Evolutionary conservation across 2,113 vertebrate genomes (phyloP).

Genomic region (Taxidea taxus): DNA sequence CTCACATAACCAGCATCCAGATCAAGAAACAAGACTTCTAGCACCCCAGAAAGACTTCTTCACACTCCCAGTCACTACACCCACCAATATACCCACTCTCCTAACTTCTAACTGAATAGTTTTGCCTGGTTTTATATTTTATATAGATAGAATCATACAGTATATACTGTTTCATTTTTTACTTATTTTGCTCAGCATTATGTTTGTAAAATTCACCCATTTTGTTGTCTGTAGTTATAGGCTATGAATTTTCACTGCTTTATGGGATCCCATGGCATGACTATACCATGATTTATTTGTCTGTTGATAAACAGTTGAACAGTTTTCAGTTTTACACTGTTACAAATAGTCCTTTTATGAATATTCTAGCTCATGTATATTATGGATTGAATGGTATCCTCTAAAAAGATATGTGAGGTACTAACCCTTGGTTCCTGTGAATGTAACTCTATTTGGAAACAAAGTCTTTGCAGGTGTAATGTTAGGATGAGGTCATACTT

Average conservation of each 20-base stretch:
- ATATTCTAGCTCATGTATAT: background rate
- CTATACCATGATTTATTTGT: background rate
- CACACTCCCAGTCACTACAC: background rate
- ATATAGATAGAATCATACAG: background rate
- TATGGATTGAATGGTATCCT: background rate
- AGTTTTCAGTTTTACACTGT: background rate
- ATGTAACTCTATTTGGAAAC: background rate
- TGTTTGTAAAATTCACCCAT: background rate
- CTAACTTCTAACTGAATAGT: background rate
- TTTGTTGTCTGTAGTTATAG: background rate
- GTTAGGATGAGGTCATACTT: background rate
- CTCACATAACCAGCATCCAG: background rate
- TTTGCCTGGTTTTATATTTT: background rate
- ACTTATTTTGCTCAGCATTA: background rate
- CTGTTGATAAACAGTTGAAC: background rate
- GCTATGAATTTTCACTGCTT: background rate
- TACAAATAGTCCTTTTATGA: background rate
- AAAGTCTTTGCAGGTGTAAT: background rate
- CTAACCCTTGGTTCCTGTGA: background rate
- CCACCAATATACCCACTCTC: background rate
- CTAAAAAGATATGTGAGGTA: background rate
- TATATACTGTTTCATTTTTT: background rate
- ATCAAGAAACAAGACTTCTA: background rate
- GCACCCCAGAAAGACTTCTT: background rate
- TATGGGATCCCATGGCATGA: background rate